These are phyloP conservation scores for Zelostemma sp. DNA, from an alignment of 1,140 invertebrate genomes.

Conservation along the genomic window DNA sequence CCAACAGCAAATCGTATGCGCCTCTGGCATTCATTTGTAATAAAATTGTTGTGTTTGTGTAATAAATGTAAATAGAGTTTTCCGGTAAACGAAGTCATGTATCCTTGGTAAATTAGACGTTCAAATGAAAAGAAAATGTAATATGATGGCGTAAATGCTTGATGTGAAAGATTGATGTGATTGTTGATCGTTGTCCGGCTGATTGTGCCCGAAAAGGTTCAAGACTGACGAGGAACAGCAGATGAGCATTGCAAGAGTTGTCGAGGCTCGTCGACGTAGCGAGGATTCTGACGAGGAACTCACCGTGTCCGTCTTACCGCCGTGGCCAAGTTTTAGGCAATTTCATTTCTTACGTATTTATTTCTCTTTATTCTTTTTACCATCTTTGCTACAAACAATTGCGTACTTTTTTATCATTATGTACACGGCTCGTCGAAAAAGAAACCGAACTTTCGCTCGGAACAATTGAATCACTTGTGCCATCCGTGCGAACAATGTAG, in stretches of 20 bases:
- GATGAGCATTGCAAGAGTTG: slow-evolving; percentile 60
- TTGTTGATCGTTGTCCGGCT: slow-evolving; percentile 68
- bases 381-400: slow-evolving; percentile 59
- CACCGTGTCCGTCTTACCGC: slow-evolving; percentile 69
- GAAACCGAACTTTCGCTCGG: no score
- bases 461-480: no score
- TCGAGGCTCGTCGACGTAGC: slow-evolving; percentile 54
- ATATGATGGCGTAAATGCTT: slow-evolving; percentile 40
- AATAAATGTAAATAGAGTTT: slow-evolving; percentile 6
- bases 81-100: slow-evolving; percentile 21
- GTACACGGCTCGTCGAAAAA: no score
- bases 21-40: slow-evolving; percentile 20
- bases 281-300: slow-evolving; percentile 70
- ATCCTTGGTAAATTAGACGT: slow-evolving; percentile 22
- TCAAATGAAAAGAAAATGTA: slow-evolving; percentile 35
- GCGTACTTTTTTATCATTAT: slow-evolving; percentile 49
- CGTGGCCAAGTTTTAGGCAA: slow-evolving; percentile 72
- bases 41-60: slow-evolving; percentile 6
- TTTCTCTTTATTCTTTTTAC: slow-evolving; percentile 67
- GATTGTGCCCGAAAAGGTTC: slow-evolving; percentile 68
- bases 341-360: slow-evolving; percentile 71
- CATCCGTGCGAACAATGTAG: no score
- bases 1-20: slow-evolving; percentile 22
- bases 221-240: slow-evolving; percentile 68
- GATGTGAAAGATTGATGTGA: slow-evolving; percentile 55